Evolutionary conservation across 2,797 vertebrate genomes (phyloP).

Genomic region (Decapterus maruadsi): DNA sequence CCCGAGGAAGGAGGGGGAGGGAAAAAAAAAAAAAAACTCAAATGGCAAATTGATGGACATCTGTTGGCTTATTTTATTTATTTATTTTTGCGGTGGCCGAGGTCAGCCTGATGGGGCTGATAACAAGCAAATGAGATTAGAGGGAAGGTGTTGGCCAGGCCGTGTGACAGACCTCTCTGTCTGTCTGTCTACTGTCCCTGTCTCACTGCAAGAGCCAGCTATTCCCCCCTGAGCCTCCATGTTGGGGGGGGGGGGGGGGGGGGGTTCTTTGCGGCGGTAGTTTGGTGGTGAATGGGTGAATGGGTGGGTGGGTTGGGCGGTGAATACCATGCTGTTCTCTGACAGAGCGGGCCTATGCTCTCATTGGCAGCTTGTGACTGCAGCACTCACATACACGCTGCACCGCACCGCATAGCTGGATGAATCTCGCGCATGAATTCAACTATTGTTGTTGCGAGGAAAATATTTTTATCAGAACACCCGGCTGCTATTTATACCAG

Average conservation of each 20-base stretch:
- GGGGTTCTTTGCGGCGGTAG: constrained; percentile 35
- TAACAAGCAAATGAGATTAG: constrained; percentile 84
- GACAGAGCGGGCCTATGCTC: constrained; percentile 81
- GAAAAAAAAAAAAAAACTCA: constrained; percentile 1
- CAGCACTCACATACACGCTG: constrained; percentile 62
- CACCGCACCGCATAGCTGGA: constrained; percentile 69
- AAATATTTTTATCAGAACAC: constrained; percentile 79
- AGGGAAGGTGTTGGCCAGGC: constrained; percentile 80
- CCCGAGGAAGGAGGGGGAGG: constrained; percentile 24
- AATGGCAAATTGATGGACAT: constrained; percentile 78
- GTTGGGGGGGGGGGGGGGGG: constrained; percentile 41
- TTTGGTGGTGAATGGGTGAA: constrained; percentile 48
- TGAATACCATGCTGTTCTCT: constrained; percentile 83
- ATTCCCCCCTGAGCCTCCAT: constrained; percentile 51
- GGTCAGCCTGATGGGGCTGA: constrained; percentile 77
- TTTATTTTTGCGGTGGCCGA: constrained; percentile 72
- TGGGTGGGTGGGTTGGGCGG: constrained; percentile 49
- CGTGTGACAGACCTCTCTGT: constrained; percentile 64
- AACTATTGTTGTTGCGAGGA: constrained; percentile 78
- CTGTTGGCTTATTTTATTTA: constrained; percentile 78
- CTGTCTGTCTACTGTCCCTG: constrained; percentile 22
- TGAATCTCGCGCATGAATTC: constrained; percentile 82
- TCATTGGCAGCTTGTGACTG: constrained; percentile 87
- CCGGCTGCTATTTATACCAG: constrained; percentile 80
- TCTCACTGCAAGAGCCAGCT: constrained; percentile 58